Base-by-base conservation (phyloP, 2,888 invertebrate genomes). In the Philereme vetulata region DNA sequence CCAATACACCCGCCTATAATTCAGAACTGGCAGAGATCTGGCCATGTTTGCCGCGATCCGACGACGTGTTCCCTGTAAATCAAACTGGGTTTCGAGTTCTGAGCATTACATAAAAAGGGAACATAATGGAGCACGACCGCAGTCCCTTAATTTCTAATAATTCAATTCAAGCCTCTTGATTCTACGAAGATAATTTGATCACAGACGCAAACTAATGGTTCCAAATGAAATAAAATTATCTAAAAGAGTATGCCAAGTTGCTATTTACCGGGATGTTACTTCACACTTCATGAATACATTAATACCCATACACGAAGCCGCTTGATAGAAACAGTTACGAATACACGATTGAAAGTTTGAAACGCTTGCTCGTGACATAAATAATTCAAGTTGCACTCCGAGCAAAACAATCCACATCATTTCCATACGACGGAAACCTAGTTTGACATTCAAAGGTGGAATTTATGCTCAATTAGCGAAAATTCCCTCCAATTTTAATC, bases 1-100 rank as follows among this genome's bases (percentile, higher is more conserved):
- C 77, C 76, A 75, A 78, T 80, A 81, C 77, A 77, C 77, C 71
- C 76, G 68, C 70, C 80, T 75, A 83, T 85, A 84, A 84, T 78
- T 86, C 74, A 81, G 76, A 79, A 75, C 73, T 72, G 74, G 68
- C 75, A 75, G 73, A 80, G 77, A 80, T 77, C 72, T 72, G 75
- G 68, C 75, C 75, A 74, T 82, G 82, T 85, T 84, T 77, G 79
- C 75, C 67, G 66, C 72, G 71, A 72, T 69, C 73, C 73, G 74
- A 67, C 71, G 68, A 77, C 73, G 74, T 67, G 70, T 60, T 67
- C 68, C 67, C 71, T 72, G 66, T 81, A 77, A 78, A 78, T 83
- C 78, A 81, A 77, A 73, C 65, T 60, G 66, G 63, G 59, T 63
- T 74, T 76, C 64, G 71, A 71, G 70, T 62, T 66, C 57, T 45